Evolutionary conservation across 2,888 invertebrate species (phyloP), one percentile per base, ranked within the genome.

Genomic region (Osmoderma eremita): DNA sequence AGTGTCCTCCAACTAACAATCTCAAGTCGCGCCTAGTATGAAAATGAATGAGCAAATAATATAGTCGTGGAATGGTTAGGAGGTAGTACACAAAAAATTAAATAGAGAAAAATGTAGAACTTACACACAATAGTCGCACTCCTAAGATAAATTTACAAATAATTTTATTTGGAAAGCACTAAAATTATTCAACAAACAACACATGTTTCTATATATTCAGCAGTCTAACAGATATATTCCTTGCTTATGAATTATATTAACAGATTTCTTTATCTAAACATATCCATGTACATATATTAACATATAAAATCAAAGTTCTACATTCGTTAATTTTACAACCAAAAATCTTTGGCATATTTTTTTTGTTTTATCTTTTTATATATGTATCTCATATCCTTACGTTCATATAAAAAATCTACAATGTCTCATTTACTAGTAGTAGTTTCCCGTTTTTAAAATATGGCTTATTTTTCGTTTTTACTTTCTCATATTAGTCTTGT

Each of bases 321-420:
- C 58, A 64, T 45, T 67, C 50, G 36, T 62, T 66, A 66, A 56
- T 67, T 70, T 67, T 69, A 70, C 70, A 70, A 70, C 70, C 70
- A 68, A 70, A 53, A 62, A 69, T 70, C 70, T 70, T 70, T 70
- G 70, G 70, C 69, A 70, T 69, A 61, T 61, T 41, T 42, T 54
- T 54, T 61, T 53, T 38, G 53, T 58, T 67, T 63, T 63, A 48
- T 30, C 30, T 30, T 30, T 51, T 49, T 63, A 63, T 41, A 38
- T 15, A 39, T n/a, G 24, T 63, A 48, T n/a, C n/a, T n/a, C n/a
- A n/a, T 62, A 41, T 38, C 30, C 17, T 51, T 63, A 63, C 36
- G 39, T 13, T 63, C 50, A 51, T 63, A 50, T 63, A 63, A 62
- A 62, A 63, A 61, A 61, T 63, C 63, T 63, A 63, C 50, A 45